phyloP scores from a whole-genome alignment of 1,140 invertebrate genomes.

The Tyrophagus putrescentiae region DNA sequence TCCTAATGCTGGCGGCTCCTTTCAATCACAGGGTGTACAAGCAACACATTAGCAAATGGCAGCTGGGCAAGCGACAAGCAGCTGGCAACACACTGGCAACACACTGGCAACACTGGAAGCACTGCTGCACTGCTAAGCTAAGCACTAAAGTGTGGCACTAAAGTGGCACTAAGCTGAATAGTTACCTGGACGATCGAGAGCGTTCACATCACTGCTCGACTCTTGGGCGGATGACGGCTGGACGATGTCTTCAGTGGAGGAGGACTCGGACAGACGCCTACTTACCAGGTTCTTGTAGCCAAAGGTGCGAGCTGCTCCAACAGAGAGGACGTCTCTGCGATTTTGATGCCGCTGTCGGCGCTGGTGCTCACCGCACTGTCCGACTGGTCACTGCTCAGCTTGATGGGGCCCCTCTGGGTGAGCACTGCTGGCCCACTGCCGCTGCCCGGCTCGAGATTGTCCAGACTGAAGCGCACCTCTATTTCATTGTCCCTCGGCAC shows the following conservation, averaged over 20 bases:
- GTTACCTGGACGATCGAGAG: background rate
- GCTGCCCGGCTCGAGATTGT: background rate
- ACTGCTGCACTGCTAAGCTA: too few species aligned
- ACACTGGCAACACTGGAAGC: background rate
- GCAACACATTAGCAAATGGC: too few species aligned
- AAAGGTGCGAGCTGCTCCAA: constrained; percentile 27
- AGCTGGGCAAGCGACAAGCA: too few species aligned
- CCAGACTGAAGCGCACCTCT: constrained; percentile 4
- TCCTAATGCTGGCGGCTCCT: background rate
- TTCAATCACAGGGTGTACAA: too few species aligned
- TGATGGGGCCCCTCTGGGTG: background rate
- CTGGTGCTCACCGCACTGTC: background rate
- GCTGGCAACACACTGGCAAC: constrained; percentile 2
- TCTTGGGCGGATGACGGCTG: too few species aligned
- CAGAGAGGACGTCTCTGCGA: constrained; percentile 24
- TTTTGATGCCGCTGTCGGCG: background rate
- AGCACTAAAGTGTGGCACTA: background rate
- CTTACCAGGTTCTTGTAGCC: constrained; percentile 27
- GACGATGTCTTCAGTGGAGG: constrained; percentile 1
- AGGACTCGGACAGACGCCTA: constrained; percentile 22
- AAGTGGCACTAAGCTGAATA: background rate
- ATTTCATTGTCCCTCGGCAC: constrained; percentile 10
- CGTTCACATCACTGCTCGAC: background rate
- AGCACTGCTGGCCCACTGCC: background rate
- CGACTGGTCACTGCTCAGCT: background rate